phyloP scores from a whole-genome alignment of 2,113 vertebrate genomes.

The Dunckerocampus dactyliophorus region DNA sequence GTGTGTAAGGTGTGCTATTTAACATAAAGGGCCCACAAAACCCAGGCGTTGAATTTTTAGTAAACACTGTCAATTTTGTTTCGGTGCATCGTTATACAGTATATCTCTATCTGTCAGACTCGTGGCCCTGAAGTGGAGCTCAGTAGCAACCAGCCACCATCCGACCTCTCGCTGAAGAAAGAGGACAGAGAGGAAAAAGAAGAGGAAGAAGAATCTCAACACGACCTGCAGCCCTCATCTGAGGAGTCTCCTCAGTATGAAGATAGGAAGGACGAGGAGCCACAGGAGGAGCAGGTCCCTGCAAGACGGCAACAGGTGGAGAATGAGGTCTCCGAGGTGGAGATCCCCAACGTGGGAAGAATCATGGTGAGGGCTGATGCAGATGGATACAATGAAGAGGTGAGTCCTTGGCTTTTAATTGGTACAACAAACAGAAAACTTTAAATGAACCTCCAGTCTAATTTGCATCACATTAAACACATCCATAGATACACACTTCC shows the following conservation, averaged over 20 bases:
- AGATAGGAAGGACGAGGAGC: slow-evolving; percentile 12
- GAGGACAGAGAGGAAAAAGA: neutral
- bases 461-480: neutral
- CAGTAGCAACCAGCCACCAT: neutral
- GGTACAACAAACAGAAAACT: neutral
- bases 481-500: too few species aligned
- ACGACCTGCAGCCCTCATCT: slow-evolving; percentile 21
- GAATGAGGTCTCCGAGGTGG: slow-evolving; percentile 88
- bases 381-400: slow-evolving; percentile 97
- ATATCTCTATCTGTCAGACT: slow-evolving; percentile 27
- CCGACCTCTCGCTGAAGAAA: slow-evolving; percentile 19
- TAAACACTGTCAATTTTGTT: too few species aligned
- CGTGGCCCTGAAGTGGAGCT: slow-evolving; percentile 24
- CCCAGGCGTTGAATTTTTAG: too few species aligned
- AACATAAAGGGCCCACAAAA: too few species aligned
- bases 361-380: slow-evolving; percentile 89
- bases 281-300: slow-evolving; percentile 57
- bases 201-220: neutral
- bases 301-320: slow-evolving; percentile 57
- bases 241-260: slow-evolving; percentile 17
- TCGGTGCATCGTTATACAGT: neutral
- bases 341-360: slow-evolving; percentile 93
- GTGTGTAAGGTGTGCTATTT: too few species aligned
- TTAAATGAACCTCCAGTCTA: too few species aligned
- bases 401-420: slow-evolving; percentile 43